Base-by-base conservation (phyloP, 2,113 vertebrate genomes). In the Ammodytes dubius region DNA sequence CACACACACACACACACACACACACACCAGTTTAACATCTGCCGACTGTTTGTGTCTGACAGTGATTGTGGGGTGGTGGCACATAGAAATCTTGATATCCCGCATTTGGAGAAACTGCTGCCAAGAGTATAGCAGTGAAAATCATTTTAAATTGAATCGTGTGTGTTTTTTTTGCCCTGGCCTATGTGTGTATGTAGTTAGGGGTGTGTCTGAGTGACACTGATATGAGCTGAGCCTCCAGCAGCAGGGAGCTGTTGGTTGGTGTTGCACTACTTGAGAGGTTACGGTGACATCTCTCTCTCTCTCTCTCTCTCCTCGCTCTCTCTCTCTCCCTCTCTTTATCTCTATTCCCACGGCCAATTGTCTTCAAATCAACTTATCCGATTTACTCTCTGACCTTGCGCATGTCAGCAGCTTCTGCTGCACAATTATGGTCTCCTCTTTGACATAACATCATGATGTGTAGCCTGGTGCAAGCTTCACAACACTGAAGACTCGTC, bases 301-400 rank as follows among this genome's bases (percentile, higher is more conserved):
- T 6, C 27, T 74, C 47, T 77, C 60, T 68, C 49, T 15, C 37
- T 17, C 17, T 43, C 37, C n/a, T 35, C 40, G 37, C 63, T 72
- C 39, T 74, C 77, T 79, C 61, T 17, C n/a, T 50, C 52, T 1
- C 66, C 19, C 59, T 43, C 27, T 45, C 5, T 42, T 15, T 35
- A 35, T 42, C 63, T 72, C 39, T 74, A 74, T 79, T 58, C 14
- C 49, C 67, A 4, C 14, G 27, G 60, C 74, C 86, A 90, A 90
- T 78, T 81, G 84, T 84, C 79, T 67, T 87, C 79, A 74, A 73
- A 81, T 85, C 77, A 77, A 70, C 59, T 56, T n/a, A 60, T 74
- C 61, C 27, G 3, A 59, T 77, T 60, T 6, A 27, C 45, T 72
- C 57, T 67, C 42, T 76, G 79, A 89, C 85, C 85, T 60, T 13